Conservation (phyloP, 2,797 vertebrate species). For the Fundulus diaphanus region DNA sequence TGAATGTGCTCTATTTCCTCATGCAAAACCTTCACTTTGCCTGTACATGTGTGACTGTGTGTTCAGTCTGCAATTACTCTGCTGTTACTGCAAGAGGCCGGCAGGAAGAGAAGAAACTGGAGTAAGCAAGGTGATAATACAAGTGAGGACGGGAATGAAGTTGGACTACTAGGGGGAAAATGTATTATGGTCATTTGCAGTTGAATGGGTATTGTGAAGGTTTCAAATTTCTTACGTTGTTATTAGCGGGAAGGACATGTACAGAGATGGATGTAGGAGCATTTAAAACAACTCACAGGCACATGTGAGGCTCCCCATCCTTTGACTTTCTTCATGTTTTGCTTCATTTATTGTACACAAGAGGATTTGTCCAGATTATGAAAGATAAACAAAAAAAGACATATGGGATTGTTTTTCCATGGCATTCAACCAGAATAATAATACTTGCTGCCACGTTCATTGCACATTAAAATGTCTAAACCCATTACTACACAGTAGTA, state of each 20-base stretch:
- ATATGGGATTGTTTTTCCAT: neutral
- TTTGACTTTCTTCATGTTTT: neutral
- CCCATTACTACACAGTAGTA: no score
- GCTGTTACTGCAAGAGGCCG: conserved; percentile 53
- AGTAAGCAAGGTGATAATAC: conserved; percentile 44
- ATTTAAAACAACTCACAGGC: neutral
- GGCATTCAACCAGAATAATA: neutral
- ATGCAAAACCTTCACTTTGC: conserved; percentile 34
- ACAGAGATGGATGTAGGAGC: neutral
- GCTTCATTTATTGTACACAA: neutral
- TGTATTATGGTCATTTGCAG: conserved; percentile 65
- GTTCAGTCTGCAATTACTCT: conserved; percentile 63
- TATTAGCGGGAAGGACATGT: conserved; percentile 48
- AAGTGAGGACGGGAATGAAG: conserved; percentile 33
- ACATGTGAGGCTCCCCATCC: neutral
- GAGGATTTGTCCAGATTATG: neutral
- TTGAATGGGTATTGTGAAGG: conserved; percentile 56
- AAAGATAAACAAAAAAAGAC: neutral
- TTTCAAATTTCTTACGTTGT: conserved; percentile 50
- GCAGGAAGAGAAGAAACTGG: conserved; percentile 37
- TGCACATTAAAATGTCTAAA: neutral
- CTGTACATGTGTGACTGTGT: conserved; percentile 32
- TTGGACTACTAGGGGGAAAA: conserved; percentile 54
- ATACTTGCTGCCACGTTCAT: neutral
- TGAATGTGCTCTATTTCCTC: conserved; percentile 73